Conservation (phyloP, 2,888 invertebrate genomes). For the Tachina lurida region DNA sequence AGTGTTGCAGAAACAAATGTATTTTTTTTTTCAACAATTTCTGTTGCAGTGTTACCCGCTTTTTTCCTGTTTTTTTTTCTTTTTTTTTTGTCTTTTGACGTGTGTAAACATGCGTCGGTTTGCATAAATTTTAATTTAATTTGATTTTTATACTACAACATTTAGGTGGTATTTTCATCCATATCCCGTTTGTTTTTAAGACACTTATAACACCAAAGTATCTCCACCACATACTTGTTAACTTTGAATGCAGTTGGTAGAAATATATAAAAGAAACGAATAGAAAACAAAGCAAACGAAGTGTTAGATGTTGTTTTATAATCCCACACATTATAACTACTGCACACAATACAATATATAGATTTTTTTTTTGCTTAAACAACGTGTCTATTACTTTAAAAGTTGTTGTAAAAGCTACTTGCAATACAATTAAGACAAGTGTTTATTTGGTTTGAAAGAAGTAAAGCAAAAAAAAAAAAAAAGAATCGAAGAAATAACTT, state of each 20-base stretch:
- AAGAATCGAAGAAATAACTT: conserved; percentile 37
- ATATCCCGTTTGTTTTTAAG: conserved; percentile 22
- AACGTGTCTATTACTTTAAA: conserved; percentile 69
- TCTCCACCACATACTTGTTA: conserved; percentile 48
- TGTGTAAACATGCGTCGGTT: conserved; percentile 75
- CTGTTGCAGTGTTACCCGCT: not conserved
- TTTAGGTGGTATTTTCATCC: conserved; percentile 59
- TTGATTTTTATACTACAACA: conserved; percentile 75
- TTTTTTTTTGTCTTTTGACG: conserved; percentile 66
- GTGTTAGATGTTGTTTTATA: conserved; percentile 68
- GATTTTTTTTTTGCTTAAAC: conserved; percentile 43
- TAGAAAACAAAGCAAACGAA: conserved; percentile 57
- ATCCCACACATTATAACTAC: conserved; percentile 71
- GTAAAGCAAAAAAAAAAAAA: conserved; percentile 21
- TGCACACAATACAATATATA: conserved; percentile 24
- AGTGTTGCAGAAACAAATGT: conserved; percentile 20
- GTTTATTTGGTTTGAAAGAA: conserved; percentile 78
- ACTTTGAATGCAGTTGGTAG: conserved; percentile 24
- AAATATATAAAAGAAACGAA: not conserved
- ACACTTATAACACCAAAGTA: conserved; percentile 28
- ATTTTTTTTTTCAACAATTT: conserved; percentile 7
- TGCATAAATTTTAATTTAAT: conserved; percentile 79
- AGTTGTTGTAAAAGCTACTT: conserved; percentile 69
- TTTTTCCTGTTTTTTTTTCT: not conserved
- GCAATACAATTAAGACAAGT: conserved; percentile 80